A percentile compares a stretch with the other conserved stretches of the same genome.
Evolutionary conservation across 2,888 invertebrate genomes (phyloP).

Genomic region (Spodoptera exigua): DNA sequence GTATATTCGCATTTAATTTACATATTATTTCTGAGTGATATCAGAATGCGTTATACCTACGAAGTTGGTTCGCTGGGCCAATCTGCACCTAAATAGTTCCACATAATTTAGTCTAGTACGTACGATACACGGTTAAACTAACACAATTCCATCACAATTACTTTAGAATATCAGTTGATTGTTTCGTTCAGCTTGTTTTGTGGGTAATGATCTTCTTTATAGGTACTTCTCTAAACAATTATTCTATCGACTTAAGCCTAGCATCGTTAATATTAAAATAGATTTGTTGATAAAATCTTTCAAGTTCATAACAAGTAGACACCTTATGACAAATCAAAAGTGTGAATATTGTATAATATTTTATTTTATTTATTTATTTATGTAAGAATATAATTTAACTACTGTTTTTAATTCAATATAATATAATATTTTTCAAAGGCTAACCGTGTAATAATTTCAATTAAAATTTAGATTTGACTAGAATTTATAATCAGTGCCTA

Average conservation of each 20-base stretch:
- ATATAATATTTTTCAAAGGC: constrained; percentile 68
- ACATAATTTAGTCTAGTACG: constrained; percentile 60
- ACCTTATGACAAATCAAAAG: constrained; percentile 65
- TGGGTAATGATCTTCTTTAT: constrained; percentile 62
- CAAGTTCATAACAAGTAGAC: constrained; percentile 76
- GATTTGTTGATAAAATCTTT: constrained; percentile 88
- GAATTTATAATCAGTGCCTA: constrained; percentile 81
- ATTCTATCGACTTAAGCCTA: constrained; percentile 61
- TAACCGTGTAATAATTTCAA: constrained; percentile 70
- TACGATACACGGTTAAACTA: constrained; percentile 78
- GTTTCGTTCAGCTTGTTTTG: constrained; percentile 79
- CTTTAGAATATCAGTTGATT: constrained; percentile 89
- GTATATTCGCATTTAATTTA: neutral
- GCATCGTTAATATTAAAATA: constrained; percentile 78
- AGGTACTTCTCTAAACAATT: constrained; percentile 59
- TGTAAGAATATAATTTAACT: constrained; percentile 63
- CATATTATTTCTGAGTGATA: constrained; percentile 18
- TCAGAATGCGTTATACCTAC: constrained; percentile 9
- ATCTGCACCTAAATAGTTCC: constrained; percentile 43
- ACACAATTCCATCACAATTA: constrained; percentile 88
- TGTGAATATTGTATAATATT: constrained; percentile 60
- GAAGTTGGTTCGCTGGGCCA: constrained; percentile 47
- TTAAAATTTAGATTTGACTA: constrained; percentile 85
- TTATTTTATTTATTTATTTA: constrained; percentile 53
- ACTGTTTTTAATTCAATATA: constrained; percentile 60